Base-by-base conservation (phyloP, 2,888 invertebrate species). In the Nephrocerus scutellatus region DNA sequence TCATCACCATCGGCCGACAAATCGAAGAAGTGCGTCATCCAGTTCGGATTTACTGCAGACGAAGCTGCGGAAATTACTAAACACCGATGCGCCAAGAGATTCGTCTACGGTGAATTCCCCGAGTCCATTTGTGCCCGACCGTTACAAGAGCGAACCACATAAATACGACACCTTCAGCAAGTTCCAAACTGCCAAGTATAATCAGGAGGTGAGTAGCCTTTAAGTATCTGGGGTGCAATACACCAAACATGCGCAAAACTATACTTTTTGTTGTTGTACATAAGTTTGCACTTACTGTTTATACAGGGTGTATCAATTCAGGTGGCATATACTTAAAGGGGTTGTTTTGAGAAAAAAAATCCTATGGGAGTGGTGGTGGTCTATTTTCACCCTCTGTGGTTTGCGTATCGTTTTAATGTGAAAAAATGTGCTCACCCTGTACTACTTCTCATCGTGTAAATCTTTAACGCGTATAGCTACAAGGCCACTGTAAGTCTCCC, bases 21-120 rank as follows among this genome's bases (percentile, higher is more conserved):
- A 72, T 73, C 45, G 70, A 63, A 54, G 62, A 53, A 19, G 31
- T 42, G 10, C 44, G 50, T 10, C 49, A 14, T 60, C 70, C 12
- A 74, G 72, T 47, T 73, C 75, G 38, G 80, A 81, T 60, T 72
- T 81, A 52, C 70, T 88, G 33, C 88, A 89, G 68, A 83, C 79
- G 51, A 86, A 85, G 47, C 68, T 89, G 49, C 73, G 89, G 13
- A 75, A 84, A 51, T 71, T 89, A 41, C 70, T 90, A 10, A 84
- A 85, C 55, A 76, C 60, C 4, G 64, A 63, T 42, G 55, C 62
- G 26, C 54, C 65, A 50, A 71, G 63, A 55, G 71, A 60, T 53
- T 66, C 59, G 51, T 60, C 60, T 63, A n/a, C n/a, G n/a, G n/a
- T n/a, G n/a, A n/a, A n/a, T n/a, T n/a, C 53, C 43, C 9, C 31